These are phyloP conservation scores for Melanotaenia duboulayi DNA, from an alignment of 2,113 vertebrate species.

Conservation along the genomic window DNA sequence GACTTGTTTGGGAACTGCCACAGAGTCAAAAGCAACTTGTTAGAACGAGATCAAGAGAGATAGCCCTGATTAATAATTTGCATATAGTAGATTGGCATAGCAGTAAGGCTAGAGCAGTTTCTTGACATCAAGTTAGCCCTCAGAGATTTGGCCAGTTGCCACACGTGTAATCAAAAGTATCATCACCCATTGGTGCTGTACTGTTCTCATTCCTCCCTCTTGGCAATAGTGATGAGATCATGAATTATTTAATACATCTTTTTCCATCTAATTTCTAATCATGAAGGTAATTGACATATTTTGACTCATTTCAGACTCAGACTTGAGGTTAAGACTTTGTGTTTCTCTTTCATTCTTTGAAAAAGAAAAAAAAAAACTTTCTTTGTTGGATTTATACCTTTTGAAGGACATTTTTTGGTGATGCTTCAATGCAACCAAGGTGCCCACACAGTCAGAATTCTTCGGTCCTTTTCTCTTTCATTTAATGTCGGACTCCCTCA, in stretches of 20 bases:
- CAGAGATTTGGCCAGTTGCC: conserved; percentile 22
- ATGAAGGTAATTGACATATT: conserved; percentile 35
- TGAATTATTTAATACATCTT: conserved; percentile 26
- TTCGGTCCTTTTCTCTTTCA: conserved; percentile 32
- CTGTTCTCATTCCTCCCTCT: conserved; percentile 16
- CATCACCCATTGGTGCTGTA: conserved; percentile 21
- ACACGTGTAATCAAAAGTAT: conserved; percentile 22
- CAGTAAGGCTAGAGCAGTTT: conserved; percentile 41
- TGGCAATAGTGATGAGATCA: not conserved
- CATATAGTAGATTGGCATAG: conserved; percentile 62
- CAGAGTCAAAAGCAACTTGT: conserved; percentile 72
- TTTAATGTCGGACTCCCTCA: conserved; percentile 32
- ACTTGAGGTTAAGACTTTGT: conserved; percentile 27
- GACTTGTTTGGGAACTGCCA: conserved; percentile 70
- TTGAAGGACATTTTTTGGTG: conserved; percentile 21
- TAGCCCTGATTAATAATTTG: conserved; percentile 65
- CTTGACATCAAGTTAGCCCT: conserved; percentile 41
- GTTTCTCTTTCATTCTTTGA: conserved; percentile 39
- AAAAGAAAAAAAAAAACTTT: conserved; percentile 45
- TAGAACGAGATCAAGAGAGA: conserved; percentile 58
- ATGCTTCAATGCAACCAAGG: conserved; percentile 22
- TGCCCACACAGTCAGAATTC: conserved; percentile 24
- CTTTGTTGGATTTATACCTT: conserved; percentile 32
- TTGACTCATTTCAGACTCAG: conserved; percentile 15
- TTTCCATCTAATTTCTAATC: conserved; percentile 27